Conservation (phyloP, 1,140 invertebrate genomes). For the Riptortus pedestris region DNA sequence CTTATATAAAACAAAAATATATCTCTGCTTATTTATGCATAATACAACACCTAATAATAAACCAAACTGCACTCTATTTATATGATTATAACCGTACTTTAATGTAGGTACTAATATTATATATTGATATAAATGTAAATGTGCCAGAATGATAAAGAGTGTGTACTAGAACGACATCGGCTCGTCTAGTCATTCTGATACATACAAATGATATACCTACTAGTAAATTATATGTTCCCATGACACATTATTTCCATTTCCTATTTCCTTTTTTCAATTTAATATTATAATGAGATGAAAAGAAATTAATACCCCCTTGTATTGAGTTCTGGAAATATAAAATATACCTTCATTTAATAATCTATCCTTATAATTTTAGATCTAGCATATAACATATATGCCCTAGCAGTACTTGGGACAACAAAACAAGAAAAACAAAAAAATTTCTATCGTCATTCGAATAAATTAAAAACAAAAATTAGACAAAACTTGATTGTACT, state of each 20-base stretch:
- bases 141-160: slow-evolving; percentile 17
- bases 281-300: slow-evolving; percentile 13
- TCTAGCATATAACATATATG: background rate
- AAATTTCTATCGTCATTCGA: background rate
- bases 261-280: slow-evolving; percentile 13
- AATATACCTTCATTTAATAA: background rate
- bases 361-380: slow-evolving; percentile 3
- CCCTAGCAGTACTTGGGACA: background rate
- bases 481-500: slow-evolving; percentile 19
- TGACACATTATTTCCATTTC: slow-evolving; percentile 2
- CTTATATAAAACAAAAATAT: slow-evolving; percentile 28
- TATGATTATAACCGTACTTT: slow-evolving; percentile 19
- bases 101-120: slow-evolving; percentile 22
- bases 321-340: slow-evolving; percentile 9
- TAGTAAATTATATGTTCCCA: slow-evolving; percentile 16
- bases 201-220: slow-evolving; percentile 18
- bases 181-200: slow-evolving; percentile 9
- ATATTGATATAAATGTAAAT: slow-evolving; percentile 16
- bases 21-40: slow-evolving; percentile 26
- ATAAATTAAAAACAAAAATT: background rate
- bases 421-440: background rate
- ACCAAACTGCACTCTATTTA: slow-evolving; percentile 24
- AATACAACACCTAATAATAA: slow-evolving; percentile 28
- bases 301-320: slow-evolving; percentile 21
- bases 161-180: background rate